A percentile compares a stretch with the other conserved stretches of the same genome.
phyloP scores from a whole-genome alignment of 2,888 invertebrate species.

The Trileptium ribeirensis region DNA sequence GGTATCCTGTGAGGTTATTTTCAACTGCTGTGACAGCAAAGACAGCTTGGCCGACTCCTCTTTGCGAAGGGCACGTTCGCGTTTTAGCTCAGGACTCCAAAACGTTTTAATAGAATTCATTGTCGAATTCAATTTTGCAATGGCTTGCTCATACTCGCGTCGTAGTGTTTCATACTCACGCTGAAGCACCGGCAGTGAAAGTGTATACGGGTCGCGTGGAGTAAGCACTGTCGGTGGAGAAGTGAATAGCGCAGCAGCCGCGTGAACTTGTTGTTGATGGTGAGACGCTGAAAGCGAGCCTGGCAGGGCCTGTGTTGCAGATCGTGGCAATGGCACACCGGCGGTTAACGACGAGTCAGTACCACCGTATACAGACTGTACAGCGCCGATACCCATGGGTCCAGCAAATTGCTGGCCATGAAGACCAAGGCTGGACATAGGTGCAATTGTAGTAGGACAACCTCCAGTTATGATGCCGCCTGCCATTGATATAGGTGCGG shows the following conservation, averaged over 20 bases:
- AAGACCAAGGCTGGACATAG: too few species aligned
- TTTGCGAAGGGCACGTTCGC: constrained; percentile 87
- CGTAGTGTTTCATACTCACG: constrained; percentile 81
- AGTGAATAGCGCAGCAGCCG: neutral
- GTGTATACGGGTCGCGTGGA: constrained; percentile 26
- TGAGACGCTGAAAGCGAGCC: too few species aligned
- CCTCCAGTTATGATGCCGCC: too few species aligned
- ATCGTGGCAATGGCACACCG: too few species aligned
- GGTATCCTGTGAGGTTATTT: constrained; percentile 22
- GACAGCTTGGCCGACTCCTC: constrained; percentile 97
- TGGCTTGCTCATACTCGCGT: constrained; percentile 86
- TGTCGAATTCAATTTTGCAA: constrained; percentile 92
- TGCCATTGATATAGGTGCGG: too few species aligned
- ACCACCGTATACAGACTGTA: too few species aligned
- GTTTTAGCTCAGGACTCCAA: constrained; percentile 99
- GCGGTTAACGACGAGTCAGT: too few species aligned
- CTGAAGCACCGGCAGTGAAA: constrained; percentile 60
- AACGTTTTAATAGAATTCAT: constrained; percentile 99
- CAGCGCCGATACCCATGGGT: too few species aligned
- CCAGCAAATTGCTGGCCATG: too few species aligned
- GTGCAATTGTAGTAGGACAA: too few species aligned
- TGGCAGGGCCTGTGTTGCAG: too few species aligned
- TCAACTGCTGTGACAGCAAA: constrained; percentile 59
- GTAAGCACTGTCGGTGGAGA: constrained; percentile 1
- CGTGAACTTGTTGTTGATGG: too few species aligned